phyloP scores from a whole-genome alignment of 1,140 invertebrate species.

The Papilio helenus region DNA sequence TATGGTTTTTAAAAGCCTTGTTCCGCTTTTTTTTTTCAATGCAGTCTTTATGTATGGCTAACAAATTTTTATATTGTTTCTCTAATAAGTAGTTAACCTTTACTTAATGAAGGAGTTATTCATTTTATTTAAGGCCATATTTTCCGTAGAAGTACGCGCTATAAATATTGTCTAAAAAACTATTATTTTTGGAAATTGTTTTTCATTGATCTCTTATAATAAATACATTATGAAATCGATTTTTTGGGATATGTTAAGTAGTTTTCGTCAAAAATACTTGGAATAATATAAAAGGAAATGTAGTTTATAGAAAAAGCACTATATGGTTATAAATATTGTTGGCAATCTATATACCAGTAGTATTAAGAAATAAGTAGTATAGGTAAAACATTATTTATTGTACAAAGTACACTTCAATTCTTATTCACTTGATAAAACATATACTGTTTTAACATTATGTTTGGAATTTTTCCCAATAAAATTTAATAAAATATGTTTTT shows the following conservation, averaged over 20 bases:
- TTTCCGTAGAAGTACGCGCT: background rate
- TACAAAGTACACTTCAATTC: constrained; percentile 63
- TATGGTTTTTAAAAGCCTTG: too few species aligned
- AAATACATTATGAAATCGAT: too few species aligned
- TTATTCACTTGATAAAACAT: constrained; percentile 39
- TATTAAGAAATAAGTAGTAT: constrained; percentile 40
- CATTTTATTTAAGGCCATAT: background rate
- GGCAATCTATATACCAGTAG: constrained; percentile 37
- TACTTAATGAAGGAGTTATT: background rate
- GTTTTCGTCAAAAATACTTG: too few species aligned
- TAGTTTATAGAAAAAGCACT: too few species aligned
- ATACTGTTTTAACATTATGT: background rate
- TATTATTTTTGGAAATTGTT: too few species aligned
- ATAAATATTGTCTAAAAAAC: background rate
- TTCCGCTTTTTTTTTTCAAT: too few species aligned
- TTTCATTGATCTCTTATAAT: too few species aligned
- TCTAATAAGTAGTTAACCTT: background rate
- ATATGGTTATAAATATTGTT: background rate
- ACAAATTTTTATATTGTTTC: background rate
- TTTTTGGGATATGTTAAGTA: too few species aligned
- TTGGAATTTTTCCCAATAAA: constrained; percentile 47
- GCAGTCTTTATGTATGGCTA: background rate
- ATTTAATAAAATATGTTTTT: background rate
- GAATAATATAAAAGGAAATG: too few species aligned
- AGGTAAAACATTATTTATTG: constrained; percentile 64